phyloP scores from a whole-genome alignment of 2,797 vertebrate species.

The Danio albolineatus region DNA sequence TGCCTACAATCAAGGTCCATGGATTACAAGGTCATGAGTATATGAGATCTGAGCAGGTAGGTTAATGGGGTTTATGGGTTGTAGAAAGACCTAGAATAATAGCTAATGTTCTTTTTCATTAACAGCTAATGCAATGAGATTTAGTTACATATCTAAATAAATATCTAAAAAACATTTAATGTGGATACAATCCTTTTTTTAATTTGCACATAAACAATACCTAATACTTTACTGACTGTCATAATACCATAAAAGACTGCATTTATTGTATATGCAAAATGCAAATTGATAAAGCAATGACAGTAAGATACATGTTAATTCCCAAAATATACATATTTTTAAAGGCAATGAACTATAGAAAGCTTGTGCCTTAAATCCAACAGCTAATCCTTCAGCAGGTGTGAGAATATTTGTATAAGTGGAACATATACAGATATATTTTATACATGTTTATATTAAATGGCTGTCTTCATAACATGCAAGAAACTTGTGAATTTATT shows the following conservation, averaged over 20 bases:
- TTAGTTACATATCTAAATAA: neutral
- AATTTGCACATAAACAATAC: neutral
- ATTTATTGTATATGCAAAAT: too few relatives aligned
- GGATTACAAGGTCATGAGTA: neutral
- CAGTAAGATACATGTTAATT: neutral
- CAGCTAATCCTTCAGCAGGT: neutral
- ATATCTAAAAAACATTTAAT: too few relatives aligned
- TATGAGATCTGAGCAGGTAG: slow-evolving; percentile 28
- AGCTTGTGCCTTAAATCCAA: neutral
- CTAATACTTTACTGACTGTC: neutral
- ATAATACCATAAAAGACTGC: neutral
- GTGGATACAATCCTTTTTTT: neutral
- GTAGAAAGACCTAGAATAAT: neutral
- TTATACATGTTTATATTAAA: neutral
- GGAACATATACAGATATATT: neutral
- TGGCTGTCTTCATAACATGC: neutral
- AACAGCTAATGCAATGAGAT: neutral
- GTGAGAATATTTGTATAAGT: neutral
- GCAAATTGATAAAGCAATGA: neutral
- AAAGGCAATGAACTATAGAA: neutral
- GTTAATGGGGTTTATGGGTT: slow-evolving; percentile 1
- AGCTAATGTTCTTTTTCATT: neutral
- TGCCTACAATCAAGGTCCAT: neutral
- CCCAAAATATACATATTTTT: too few relatives aligned
- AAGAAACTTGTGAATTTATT: neutral